Evolutionary conservation across 2,888 invertebrate species (phyloP).

Genomic region (Oscheius sp.): DNA sequence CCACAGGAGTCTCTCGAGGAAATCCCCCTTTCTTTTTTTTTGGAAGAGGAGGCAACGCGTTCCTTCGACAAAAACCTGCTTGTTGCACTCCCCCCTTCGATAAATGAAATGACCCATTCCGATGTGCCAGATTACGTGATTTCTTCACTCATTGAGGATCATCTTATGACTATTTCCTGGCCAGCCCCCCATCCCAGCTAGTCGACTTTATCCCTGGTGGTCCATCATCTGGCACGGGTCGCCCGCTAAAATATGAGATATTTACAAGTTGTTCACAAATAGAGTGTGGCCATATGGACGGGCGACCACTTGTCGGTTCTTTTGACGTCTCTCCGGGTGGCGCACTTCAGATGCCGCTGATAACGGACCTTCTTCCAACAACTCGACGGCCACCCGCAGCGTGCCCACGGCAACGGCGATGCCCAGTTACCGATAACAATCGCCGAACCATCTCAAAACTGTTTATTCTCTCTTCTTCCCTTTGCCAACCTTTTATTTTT

Average conservation of each 20-base stretch:
- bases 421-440: background rate
- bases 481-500: conserved; percentile 3
- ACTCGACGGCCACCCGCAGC: conserved; percentile 15
- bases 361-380: background rate
- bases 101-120: conserved; percentile 37
- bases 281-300: background rate
- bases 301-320: background rate
- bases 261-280: no score
- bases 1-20: background rate
- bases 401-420: conserved; percentile 10
- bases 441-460: background rate
- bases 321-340: background rate
- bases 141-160: conserved; percentile 19
- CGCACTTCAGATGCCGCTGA: conserved; percentile 19
- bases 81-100: conserved; percentile 31
- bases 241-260: no score
- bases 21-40: conserved; percentile 1
- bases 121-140: conserved; percentile 37
- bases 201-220: no score
- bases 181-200: no score
- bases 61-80: conserved; percentile 30
- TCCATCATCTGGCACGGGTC: no score
- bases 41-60: background rate
- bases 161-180: background rate
- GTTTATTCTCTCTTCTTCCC: background rate